Base-by-base conservation (phyloP, 2,797 vertebrate genomes). In the Myoxocephalus aenaeus region DNA sequence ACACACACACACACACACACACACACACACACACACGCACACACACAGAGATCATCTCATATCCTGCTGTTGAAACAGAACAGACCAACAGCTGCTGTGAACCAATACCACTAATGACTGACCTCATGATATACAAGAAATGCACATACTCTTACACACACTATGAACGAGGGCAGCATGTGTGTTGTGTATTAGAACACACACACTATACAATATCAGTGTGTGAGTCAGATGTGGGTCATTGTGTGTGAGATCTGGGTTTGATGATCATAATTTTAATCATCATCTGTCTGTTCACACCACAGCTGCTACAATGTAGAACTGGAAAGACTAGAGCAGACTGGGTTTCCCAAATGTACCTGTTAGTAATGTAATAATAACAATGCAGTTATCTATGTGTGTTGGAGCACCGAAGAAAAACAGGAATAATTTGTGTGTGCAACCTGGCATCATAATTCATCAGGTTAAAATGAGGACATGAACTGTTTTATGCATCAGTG, bases 61-160 rank as follows among this genome's bases (percentile, higher is more conserved):
- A 82, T 89, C 88, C 79, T 87, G 83, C 81, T 85, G 82, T 64
- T 89, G 79, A 83, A 85, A 71, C 77, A 81, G 77, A 82, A 44
- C 48, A 75, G 80, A 83, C 66, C 75, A 87, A 87, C 90, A 91
- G 84, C 87, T 93, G 92, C 85, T 88, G 86, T 70, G 73, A 90
- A 93, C 87, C 81, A 92, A 93, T 94, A 94, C 91, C 88, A 82
- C 88, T 92, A 92, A 94, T 92, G 92, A 92, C 89, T 86, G 86
- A 87, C 86, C 87, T 69, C 69, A 38, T 65, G 74, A 79, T 63
- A 75, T 22, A 71, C 77, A 77, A 65, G 53, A 77, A 48, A 69
- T 12, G 72, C 86, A 87, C 83, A 65, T 73, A 46, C 57, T 22
- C 44, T 59, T 34, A 83, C 72, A 73, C 76, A 81, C 77, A 46